These are phyloP conservation scores for Colinus virginianus DNA, from an alignment of 2,113 vertebrate genomes.

Conservation along the genomic window DNA sequence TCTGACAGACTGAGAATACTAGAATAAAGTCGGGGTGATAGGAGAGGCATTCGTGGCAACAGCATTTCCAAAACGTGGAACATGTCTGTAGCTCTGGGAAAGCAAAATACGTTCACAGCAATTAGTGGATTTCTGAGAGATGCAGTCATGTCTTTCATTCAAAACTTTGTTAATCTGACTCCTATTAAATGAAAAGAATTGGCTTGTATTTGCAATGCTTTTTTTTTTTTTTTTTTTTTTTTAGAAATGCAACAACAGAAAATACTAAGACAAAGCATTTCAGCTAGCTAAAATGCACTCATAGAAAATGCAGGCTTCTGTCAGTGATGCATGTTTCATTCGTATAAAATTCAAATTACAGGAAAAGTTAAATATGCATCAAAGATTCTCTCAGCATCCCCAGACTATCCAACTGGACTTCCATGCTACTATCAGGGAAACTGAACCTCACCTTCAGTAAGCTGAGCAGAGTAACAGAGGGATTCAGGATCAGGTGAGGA, in stretches of 20 bases:
- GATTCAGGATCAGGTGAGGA: not conserved
- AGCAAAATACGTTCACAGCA: not conserved
- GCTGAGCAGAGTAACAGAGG: not conserved
- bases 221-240: not conserved
- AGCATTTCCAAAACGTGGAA: not conserved
- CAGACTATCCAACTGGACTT: not conserved
- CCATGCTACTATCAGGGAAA: not conserved
- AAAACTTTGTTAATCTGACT: slow-evolving; percentile 17
- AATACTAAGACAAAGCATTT: not conserved
- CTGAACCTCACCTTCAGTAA: not conserved
- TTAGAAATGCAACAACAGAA: not conserved
- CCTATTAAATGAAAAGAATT: not conserved
- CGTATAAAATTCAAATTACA: not conserved
- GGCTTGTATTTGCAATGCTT: not conserved
- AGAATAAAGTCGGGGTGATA: not conserved
- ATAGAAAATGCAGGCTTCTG: not conserved
- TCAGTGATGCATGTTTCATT: not conserved
- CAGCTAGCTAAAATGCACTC: not conserved
- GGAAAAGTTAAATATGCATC: not conserved
- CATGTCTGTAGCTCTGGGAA: not conserved
- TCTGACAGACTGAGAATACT: not conserved
- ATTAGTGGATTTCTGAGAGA: slow-evolving; percentile 29
- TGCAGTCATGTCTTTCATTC: not conserved
- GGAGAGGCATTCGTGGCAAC: not conserved
- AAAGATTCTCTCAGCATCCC: not conserved